A percentile compares a stretch with the other conserved stretches of the same genome.
These are phyloP conservation scores for Tiaroga cobitis DNA, from an alignment of 2,797 vertebrate species.

Conservation along the genomic window DNA sequence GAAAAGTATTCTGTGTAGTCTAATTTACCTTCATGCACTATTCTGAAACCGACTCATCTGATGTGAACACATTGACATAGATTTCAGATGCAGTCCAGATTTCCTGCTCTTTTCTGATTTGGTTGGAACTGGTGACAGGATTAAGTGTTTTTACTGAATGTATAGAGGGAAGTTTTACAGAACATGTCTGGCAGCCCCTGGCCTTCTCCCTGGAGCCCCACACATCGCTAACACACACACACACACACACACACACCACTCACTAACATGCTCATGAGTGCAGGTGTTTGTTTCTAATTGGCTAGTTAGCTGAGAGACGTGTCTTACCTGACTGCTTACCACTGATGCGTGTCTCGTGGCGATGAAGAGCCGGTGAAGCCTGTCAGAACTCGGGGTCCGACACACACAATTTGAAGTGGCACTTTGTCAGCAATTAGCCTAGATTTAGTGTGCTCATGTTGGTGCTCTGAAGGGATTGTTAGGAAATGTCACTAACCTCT, in stretches of 20 bases:
- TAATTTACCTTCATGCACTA: not conserved
- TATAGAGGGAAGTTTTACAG: slow-evolving; percentile 15
- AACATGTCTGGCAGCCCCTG: slow-evolving; percentile 46
- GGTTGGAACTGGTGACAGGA: not conserved
- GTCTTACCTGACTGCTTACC: slow-evolving; percentile 54
- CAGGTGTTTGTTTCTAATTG: slow-evolving; percentile 63
- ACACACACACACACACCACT: slow-evolving; percentile 46
- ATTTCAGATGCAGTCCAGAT: not conserved
- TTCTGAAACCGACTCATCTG: not conserved
- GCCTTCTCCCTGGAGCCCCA: slow-evolving; percentile 45
- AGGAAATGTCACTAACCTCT: slow-evolving; percentile 16
- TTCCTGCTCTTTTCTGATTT: slow-evolving; percentile 8
- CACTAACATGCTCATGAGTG: slow-evolving; percentile 44
- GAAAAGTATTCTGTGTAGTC: not conserved
- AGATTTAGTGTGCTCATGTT: slow-evolving; percentile 43
- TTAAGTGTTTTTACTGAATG: not conserved
- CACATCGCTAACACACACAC: slow-evolving; percentile 50
- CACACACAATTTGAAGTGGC: slow-evolving; percentile 37
- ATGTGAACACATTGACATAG: not conserved
- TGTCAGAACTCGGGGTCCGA: slow-evolving; percentile 20
- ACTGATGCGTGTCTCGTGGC: slow-evolving; percentile 35
- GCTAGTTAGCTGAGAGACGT: slow-evolving; percentile 49
- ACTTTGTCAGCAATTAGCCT: slow-evolving; percentile 54
- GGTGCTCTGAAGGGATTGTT: slow-evolving; percentile 14
- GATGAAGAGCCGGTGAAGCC: slow-evolving; percentile 31